Conservation (phyloP, 2,797 vertebrate species). For the Peromyscus nudipes region DNA sequence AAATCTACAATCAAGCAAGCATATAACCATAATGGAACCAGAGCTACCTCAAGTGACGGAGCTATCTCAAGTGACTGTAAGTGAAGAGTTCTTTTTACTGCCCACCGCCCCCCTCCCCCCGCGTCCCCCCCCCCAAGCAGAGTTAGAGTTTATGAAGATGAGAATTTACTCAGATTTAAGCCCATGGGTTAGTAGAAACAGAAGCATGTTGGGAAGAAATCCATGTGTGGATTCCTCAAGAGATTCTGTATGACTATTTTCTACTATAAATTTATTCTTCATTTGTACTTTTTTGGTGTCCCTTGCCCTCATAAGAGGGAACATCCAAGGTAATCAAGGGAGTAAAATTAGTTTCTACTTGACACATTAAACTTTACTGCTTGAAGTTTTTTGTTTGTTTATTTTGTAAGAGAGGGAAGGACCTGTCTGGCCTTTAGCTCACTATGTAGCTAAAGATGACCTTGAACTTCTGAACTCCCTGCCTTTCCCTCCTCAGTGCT, state of each 20-base stretch:
- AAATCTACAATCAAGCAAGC: conserved; percentile 26
- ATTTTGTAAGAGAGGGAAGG: not conserved
- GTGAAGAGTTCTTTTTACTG: conserved; percentile 29
- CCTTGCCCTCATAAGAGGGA: not conserved
- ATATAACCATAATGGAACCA: conserved; percentile 32
- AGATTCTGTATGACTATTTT: conserved; percentile 38
- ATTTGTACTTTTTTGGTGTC: conserved; percentile 27
- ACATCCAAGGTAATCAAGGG: not conserved
- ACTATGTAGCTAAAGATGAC: not conserved
- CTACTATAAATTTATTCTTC: conserved; percentile 53
- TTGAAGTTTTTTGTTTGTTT: not conserved
- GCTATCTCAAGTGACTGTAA: conserved; percentile 36
- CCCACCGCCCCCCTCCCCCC: too few relatives aligned
- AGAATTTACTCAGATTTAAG: not conserved
- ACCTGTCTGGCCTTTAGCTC: not conserved
- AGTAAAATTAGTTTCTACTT: conserved; percentile 50
- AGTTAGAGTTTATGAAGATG: not conserved
- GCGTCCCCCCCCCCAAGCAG: not conserved
- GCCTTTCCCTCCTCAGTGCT: not conserved
- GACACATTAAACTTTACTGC: conserved; percentile 39
- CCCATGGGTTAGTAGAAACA: not conserved
- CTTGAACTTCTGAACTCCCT: not conserved
- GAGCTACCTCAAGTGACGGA: not conserved
- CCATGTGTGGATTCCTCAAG: not conserved
- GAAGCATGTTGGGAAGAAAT: not conserved